Evolutionary conservation across 2,888 invertebrate species (phyloP).

Genomic region (Argyresthia albistria): DNA sequence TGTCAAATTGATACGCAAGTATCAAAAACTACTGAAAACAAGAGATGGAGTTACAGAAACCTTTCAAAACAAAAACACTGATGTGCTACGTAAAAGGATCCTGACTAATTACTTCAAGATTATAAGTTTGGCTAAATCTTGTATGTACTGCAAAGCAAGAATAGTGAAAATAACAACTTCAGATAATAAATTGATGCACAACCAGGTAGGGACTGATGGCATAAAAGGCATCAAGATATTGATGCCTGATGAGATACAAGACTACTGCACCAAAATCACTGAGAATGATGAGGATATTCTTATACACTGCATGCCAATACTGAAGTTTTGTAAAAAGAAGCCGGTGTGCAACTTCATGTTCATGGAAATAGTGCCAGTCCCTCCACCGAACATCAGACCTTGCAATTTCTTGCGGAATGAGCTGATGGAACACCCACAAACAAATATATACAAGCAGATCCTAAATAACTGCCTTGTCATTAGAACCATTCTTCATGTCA

Average conservation of each 20-base stretch:
- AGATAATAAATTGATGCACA: constrained; percentile 74
- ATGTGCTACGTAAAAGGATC: constrained; percentile 54
- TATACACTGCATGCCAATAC: constrained; percentile 78
- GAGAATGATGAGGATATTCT: constrained; percentile 79
- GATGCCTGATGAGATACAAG: constrained; percentile 77
- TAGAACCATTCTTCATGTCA: constrained; percentile 75
- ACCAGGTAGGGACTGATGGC: constrained; percentile 27
- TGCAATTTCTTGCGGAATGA: constrained; percentile 74
- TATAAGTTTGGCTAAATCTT: constrained; percentile 55
- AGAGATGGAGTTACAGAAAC: constrained; percentile 33
- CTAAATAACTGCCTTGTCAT: constrained; percentile 33
- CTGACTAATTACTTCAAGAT: constrained; percentile 55
- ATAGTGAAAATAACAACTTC: constrained; percentile 71
- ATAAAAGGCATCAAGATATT: constrained; percentile 59
- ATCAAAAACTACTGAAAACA: constrained; percentile 38
- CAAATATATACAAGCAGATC: constrained; percentile 78
- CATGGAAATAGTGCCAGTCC: constrained; percentile 85
- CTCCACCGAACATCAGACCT: constrained; percentile 91
- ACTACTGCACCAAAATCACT: constrained; percentile 81
- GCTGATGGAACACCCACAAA: constrained; percentile 85
- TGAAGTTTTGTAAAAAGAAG: constrained; percentile 59
- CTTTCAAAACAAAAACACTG: constrained; percentile 62
- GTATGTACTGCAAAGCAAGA: constrained; percentile 65
- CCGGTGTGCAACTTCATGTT: constrained; percentile 90
- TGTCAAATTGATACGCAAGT: constrained; percentile 51